Conservation (phyloP, 2,113 vertebrate genomes). For the Cranoglanis bouderius region DNA sequence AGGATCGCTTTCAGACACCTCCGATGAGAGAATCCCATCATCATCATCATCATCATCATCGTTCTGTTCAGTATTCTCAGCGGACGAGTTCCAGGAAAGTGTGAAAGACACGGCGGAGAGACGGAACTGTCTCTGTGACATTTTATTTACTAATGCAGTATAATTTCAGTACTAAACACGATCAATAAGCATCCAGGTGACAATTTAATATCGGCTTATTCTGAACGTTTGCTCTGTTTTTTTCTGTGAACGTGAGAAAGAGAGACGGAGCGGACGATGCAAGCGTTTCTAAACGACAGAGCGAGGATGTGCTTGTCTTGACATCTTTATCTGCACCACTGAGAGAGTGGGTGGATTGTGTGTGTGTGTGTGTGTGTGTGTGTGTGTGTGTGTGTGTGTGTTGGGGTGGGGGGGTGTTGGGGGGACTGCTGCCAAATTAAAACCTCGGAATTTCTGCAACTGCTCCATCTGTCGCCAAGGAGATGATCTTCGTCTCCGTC, state of each 20-base stretch:
- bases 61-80: neutral
- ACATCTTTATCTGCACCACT: slow-evolving; percentile 55
- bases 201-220: neutral
- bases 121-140: neutral
- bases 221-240: neutral
- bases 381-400: slow-evolving; percentile 35
- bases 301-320: slow-evolving; percentile 47
- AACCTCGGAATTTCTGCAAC: slow-evolving; percentile 55
- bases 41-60: neutral
- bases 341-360: slow-evolving; percentile 39
- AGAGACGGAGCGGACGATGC: neutral
- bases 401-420: neutral
- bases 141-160: neutral
- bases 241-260: neutral
- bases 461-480: slow-evolving; percentile 54
- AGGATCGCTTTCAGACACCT: neutral
- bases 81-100: neutral
- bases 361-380: slow-evolving; percentile 36
- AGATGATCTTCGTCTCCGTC: slow-evolving; percentile 48
- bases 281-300: slow-evolving; percentile 17
- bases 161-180: neutral
- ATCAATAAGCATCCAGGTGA: neutral
- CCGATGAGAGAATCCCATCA: neutral
- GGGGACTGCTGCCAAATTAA: slow-evolving; percentile 52
- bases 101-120: neutral